A percentile compares a stretch with the other conserved stretches of the same genome.
Evolutionary conservation across 2,113 vertebrate species (phyloP).

Genomic region (Psammodynastes pulverulentus): DNA sequence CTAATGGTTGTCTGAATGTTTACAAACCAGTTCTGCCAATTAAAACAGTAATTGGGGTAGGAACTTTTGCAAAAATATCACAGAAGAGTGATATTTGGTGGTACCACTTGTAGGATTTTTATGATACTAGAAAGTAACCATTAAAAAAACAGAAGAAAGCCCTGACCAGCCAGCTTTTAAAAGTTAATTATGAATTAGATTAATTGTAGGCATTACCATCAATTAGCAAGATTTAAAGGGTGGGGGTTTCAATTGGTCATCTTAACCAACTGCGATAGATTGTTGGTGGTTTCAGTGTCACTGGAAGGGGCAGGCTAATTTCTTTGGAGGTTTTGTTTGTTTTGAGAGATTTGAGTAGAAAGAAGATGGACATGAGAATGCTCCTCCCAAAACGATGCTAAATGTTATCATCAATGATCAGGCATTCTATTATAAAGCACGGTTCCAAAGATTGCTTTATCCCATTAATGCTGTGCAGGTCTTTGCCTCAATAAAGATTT

Average conservation of each 20-base stretch:
- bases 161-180: neutral
- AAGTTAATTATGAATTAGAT: neutral
- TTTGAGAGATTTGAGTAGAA: neutral
- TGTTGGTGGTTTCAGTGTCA: neutral
- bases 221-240: neutral
- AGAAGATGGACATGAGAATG: neutral
- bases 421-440: neutral
- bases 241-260: neutral
- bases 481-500: neutral
- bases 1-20: neutral
- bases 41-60: neutral
- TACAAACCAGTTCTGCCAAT: neutral
- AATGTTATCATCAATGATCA: neutral
- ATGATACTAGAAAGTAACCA: neutral
- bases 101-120: neutral
- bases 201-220: neutral
- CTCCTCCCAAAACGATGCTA: neutral
- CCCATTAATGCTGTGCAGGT: neutral
- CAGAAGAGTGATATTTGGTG: neutral
- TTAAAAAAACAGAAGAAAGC: neutral
- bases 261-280: neutral
- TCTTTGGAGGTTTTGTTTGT: neutral
- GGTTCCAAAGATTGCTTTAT: neutral
- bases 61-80: neutral
- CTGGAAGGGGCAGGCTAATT: neutral